Evolutionary conservation across 2,888 invertebrate genomes (phyloP), one percentile per base, ranked within the genome.

Genomic region (Eilema caniola): DNA sequence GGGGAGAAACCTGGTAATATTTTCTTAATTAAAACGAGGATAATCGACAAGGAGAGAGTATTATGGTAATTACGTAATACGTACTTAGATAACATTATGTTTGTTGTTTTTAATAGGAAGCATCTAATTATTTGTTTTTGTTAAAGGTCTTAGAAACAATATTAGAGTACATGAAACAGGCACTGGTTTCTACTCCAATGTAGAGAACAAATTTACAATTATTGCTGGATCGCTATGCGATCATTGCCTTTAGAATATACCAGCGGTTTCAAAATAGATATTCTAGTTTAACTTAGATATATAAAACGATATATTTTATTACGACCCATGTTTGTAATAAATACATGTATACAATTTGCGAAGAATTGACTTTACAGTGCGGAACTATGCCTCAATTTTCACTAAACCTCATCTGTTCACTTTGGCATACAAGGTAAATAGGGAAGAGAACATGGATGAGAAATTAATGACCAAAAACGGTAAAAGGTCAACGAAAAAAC

Each of bases 31-130:
- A 53, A 53, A 53, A 53, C 20, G 53, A 10, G 53, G n/a, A 53
- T 53, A 53, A n/a, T 53, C 53, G 20, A 53, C n/a, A 53, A 53
- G 53, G 53, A 53, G n/a, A 53, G 25, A 23, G 67, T 60, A 61
- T 79, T 53, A n/a, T 7, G 8, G 53, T 10, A 53, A 53, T 53
- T n/a, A 53, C 53, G 53, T n/a, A 53, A n/a, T 53, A 53, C 53
- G n/a, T 53, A 53, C 8, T 53, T 7, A n/a, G n/a, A 53, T 10
- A 53, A 53, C n/a, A 20, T 10, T 53, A n/a, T 47, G 47, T n/a
- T n/a, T 16, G 3, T 7, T 47, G 28, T 5, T 28, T 28, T 4
- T 28, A 4, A 20, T 53, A n/a, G 1, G 10, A 20, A 53, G 10
- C 8, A n/a, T 53, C 20, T 53, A 53, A 53, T 53, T 53, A 53